Evolutionary conservation across 2,113 vertebrate species (phyloP), one percentile per base, ranked within the genome.

Genomic region (Halichoeres trimaculatus): DNA sequence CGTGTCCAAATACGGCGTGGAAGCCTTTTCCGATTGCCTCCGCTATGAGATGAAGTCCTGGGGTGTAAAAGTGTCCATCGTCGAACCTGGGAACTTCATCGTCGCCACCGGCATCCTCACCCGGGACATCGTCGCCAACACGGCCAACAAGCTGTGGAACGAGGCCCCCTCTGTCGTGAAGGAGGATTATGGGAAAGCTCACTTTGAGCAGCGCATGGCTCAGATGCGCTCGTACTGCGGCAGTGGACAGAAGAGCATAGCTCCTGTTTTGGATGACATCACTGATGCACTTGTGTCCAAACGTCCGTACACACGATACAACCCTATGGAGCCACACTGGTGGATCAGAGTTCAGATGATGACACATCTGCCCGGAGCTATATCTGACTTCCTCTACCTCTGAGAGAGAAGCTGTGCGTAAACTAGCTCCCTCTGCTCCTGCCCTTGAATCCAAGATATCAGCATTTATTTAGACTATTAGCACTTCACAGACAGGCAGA

Each of bases 41-140:
- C 82, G 95, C 72, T 94, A 96, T 40, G 96, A 97, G 87, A 96
- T 97, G 96, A 95, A 95, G 85, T 53, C 77, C 55, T 96, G 96
- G 96, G 95, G 94, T 0, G 95, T 96, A 0, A 93, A 92, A 1
- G 95, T 98, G 64, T 92, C 94, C 36, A 16, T 94, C 4, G 17
- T 97, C 0, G 95, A 97, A 73, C 95, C 95, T 0, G 93, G 96
- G 0, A 97, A 96, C 93, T 96, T 95, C 0, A 90, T 95, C 17
- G 92, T 92, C 4, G 96, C 96, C 17, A 95, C 95, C 0, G 93
- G 94, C 47, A 95, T 95, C 88, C 78, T 96, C 60, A 95, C 93
- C 0, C 91, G 89, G 0, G 93, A 94, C 0, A 12, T 79, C 0
- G 76, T 96, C 0, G 85, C 92, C 14, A 36, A 1, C 5, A 93